Evolutionary conservation across 1,140 invertebrate genomes (phyloP), one percentile per base, ranked within the genome.

Genomic region (Papilio polytes): DNA sequence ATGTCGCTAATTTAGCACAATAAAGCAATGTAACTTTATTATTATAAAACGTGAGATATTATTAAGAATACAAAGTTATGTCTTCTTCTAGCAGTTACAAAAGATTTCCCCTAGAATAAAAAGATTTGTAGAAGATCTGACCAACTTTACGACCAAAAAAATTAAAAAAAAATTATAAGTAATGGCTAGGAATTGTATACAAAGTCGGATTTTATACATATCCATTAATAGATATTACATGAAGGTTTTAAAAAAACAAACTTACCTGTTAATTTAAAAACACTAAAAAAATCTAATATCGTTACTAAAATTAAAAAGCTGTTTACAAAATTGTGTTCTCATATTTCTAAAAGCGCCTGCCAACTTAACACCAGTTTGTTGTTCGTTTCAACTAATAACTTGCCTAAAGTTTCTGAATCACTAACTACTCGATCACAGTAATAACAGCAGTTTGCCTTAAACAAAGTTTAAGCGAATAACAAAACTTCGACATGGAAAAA

Each of bases 361-460:
- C 9, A 70, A 70, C 63, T 70, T 70, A 70, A 70, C 63, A 70
- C 63, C 63, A 70, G 63, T 70, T 70, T 36, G 63, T 70, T 70
- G 63, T 26, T 36, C 22, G 63, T 70, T 70, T 36, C 63, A 70
- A 70, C 63, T 31, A 31, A 70, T 70, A 70, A 70, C 63, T 31
- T 13, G 22, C 63, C 63, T 70, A 15, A 70, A 70, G 22, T 70
- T 70, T 31, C 12, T 70, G 63, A 70, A 70, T 70, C 26, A 26
- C 12, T 31, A 70, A 70, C 63, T 70, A 70, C 63, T 70, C 26
- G 63, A 70, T 70, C 26, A 70, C 22, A 70, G 63, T 70, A 70
- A 70, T 70, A 70, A 22, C 63, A 12, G 26, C 26, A 31, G 13
- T 70, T 70, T 31, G 63, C 63, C 26, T 70, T 31, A 15, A 70